Percentiles rank a stretch among this genome's conserved stretches.
These are phyloP conservation scores for Drosophila equinoxialis DNA, from an alignment of 1,140 invertebrate genomes.

Conservation along the genomic window DNA sequence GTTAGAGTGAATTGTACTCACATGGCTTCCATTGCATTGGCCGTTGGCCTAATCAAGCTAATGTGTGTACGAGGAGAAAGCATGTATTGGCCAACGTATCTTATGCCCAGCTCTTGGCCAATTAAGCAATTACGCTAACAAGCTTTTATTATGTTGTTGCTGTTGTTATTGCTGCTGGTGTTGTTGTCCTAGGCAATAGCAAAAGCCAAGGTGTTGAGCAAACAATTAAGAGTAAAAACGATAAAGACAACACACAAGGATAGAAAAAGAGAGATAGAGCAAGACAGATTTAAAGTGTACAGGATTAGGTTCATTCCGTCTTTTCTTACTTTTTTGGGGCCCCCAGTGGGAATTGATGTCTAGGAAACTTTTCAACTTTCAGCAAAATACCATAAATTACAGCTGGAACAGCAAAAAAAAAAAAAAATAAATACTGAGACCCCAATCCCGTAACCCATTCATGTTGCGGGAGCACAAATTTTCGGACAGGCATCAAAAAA, in stretches of 20 bases:
- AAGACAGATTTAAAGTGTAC: constrained; percentile 58
- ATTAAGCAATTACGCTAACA: constrained; percentile 80
- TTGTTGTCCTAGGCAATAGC: constrained; percentile 33
- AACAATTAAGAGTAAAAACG: constrained; percentile 64
- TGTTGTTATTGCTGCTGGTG: constrained; percentile 23
- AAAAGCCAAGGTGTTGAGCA: constrained; percentile 65
- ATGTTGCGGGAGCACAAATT: constrained; percentile 36
- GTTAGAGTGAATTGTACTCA: constrained; percentile 10
- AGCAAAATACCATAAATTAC: constrained; percentile 55
- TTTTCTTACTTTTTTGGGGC: no score
- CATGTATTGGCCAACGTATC: constrained; percentile 50
- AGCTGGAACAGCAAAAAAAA: constrained; percentile 36
- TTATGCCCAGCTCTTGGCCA: constrained; percentile 49
- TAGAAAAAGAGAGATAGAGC: not conserved
- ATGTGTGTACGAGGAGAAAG: constrained; percentile 46
- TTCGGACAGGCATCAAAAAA: constrained; percentile 51
- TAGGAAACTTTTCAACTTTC: constrained; percentile 44
- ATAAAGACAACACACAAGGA: constrained; percentile 29
- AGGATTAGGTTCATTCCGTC: constrained; percentile 40
- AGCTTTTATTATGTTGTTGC: constrained; percentile 75
- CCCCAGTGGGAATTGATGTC: constrained; percentile 27
- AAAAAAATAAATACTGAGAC: no score
- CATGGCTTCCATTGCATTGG: constrained; percentile 20
- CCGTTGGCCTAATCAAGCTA: constrained; percentile 63
- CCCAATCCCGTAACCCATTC: no score